Conservation (phyloP, 64 coral and sea anemone species). For the Catalaphyllia jardinei region DNA sequence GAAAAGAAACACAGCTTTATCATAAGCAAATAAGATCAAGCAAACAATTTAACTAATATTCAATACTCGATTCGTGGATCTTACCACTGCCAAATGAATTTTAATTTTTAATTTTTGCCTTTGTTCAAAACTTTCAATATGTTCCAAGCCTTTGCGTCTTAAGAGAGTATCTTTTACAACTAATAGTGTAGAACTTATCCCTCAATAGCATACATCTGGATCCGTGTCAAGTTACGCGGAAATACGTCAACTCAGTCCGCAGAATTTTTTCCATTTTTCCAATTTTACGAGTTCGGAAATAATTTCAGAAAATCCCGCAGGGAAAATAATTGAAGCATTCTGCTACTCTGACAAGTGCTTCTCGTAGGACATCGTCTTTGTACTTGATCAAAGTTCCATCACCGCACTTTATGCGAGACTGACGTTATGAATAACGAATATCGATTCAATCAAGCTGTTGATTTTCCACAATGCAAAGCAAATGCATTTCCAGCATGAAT, state of each 20-base stretch:
- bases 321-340: neutral
- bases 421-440: neutral
- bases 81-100: neutral
- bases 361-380: neutral
- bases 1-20: neutral
- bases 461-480: neutral
- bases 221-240: neutral
- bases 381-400: neutral
- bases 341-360: neutral
- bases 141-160: neutral
- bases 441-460: slow-evolving; percentile 4
- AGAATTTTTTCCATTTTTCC: neutral
- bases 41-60: slow-evolving; percentile 2
- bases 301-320: neutral
- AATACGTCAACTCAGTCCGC: neutral
- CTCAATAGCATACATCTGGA: neutral
- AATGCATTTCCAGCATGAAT: neutral
- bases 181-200: neutral
- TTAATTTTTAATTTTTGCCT: neutral
- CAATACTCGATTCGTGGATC: neutral
- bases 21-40: slow-evolving; percentile 3
- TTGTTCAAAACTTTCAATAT: slow-evolving; percentile 2
- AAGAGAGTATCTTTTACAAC: slow-evolving; percentile 8
- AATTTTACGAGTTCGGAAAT: neutral
- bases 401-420: neutral